phyloP scores from a whole-genome alignment of 1,140 invertebrate genomes.

The Thrips palmi region DNA sequence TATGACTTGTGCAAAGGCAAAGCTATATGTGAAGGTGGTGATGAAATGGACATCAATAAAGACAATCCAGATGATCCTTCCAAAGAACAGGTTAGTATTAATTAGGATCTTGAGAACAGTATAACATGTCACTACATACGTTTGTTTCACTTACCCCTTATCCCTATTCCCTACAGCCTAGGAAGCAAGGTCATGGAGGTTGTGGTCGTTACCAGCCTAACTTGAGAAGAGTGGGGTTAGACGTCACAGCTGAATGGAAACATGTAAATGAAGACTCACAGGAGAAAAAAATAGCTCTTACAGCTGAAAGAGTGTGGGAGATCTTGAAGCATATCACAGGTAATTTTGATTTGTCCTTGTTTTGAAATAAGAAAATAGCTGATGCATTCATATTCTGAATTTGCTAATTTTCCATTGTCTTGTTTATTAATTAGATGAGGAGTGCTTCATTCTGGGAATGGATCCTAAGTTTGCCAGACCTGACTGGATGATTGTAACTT shows the following conservation, averaged over 20 bases:
- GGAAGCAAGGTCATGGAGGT: conserved; percentile 77
- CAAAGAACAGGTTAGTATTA: conserved; percentile 9
- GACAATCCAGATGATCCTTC: conserved; percentile 30
- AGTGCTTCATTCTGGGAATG: conserved; percentile 89
- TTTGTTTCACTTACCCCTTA: background rate
- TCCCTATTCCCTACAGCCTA: conserved; percentile 19
- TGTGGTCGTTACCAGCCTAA: conserved; percentile 96
- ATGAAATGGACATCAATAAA: conserved; percentile 85
- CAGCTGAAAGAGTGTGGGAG: conserved; percentile 90
- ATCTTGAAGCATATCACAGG: conserved; percentile 88
- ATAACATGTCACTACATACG: background rate
- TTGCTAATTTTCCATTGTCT: too few relatives aligned
- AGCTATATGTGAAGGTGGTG: conserved; percentile 95
- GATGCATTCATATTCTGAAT: too few relatives aligned
- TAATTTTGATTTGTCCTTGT: conserved; percentile 15
- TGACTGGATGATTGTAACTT: conserved; percentile 98
- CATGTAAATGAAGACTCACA: conserved; percentile 95
- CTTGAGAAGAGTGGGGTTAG: conserved; percentile 71
- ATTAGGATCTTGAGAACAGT: background rate
- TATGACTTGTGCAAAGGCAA: conserved; percentile 98
- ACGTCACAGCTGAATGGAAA: conserved; percentile 94
- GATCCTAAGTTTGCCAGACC: conserved; percentile 89
- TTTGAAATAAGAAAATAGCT: background rate
- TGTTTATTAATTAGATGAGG: too few relatives aligned
- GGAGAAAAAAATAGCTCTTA: conserved; percentile 82